Base-by-base conservation (phyloP, 2,888 invertebrate genomes). In the Sminthurinus aureus region DNA sequence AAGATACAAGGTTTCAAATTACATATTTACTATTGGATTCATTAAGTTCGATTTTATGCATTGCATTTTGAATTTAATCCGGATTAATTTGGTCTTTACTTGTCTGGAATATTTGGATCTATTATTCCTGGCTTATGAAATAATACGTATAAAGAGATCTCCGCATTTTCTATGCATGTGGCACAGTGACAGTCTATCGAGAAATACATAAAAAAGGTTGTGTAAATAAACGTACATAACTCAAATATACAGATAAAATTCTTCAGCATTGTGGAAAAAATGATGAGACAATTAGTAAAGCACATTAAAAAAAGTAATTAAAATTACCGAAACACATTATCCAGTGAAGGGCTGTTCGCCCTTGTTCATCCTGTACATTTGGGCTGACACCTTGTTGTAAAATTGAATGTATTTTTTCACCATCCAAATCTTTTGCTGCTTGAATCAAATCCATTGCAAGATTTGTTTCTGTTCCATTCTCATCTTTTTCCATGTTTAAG, bases 371-470 rank as follows among this genome's bases (percentile, higher is more conserved):
- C 88, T 94, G 93, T 0, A 94, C 93, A 89, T 96, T 96, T 0
- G 96, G 94, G 89, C 96, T 94, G 0, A 96, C 96, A 0, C 94
- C 94, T 89, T 94, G 94, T 8, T 93, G 92, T 58, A 96, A 89
- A 74, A 96, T 90, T 71, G 95, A 90, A 88, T 94, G 94, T 0
- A 96, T 93, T 89, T 96, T 96, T 81, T 96, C 95, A 12, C 93
- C 93, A 89, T 95, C 95, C 0, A 96, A 96, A 83, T 95, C 95
- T 89, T 96, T 96, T 0, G 97, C 96, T 0, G 97, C 96, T 86
- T 86, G 69, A 52, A 80, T 67, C 8, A 80, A 71, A n/a, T 67
- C 71, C 13, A 51, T 64, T 3, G 26, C 66, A 13, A 64, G 13
- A 9, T n/a, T 22, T 20, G 0, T 58, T 58, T 58, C 18, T 58